Evolutionary conservation across 2,888 invertebrate genomes (phyloP), one percentile per base, ranked within the genome.

Genomic region (Lordiphosa fenestrarum): DNA sequence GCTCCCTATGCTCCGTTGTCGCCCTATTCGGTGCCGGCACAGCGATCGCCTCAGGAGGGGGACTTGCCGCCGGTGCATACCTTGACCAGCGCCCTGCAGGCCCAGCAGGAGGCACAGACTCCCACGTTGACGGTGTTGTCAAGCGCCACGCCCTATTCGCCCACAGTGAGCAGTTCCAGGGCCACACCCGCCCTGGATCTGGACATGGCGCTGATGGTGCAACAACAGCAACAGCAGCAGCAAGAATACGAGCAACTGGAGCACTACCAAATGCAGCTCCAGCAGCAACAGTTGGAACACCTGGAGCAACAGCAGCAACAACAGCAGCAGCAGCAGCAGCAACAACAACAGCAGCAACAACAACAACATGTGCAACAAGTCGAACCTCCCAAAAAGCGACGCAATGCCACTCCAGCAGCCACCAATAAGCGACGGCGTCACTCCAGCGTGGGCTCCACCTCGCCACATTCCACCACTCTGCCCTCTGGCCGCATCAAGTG

Each of bases 401-500:
- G 77, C 9, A 15, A 55, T 21, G 36, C 64, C 36, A 35, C 58
- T 12, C 13, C 66, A 48, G 2, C 70, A 52, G 12, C 59, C 48
- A 12, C 33, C 15, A 68, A 70, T 44, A 87, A 82, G 59, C 71
- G 84, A 4, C 78, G 84, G 0, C 69, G 83, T 21, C 77, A 74
- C 63, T 66, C 72, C 66, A 76, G 68, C 72, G 56, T 66, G 2
- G 69, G 80, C 6, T 78, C 78, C 0, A 84, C 83, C 36, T 76
- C 85, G 33, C 71, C 86, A 4, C 72, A 72, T 19, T 73, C 83
- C 13, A 82, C 80, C 0, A 69, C 72, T 56, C 75, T 87, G 60
- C 85, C 88, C 33, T 83, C 84, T 46, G 87, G 88, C 1, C 81
- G 88, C 38, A 86, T 88, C 88, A 94, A 94, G 89, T 96, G 96